phyloP scores from a whole-genome alignment of 2,888 invertebrate species.

The Diplolepis rosae region DNA sequence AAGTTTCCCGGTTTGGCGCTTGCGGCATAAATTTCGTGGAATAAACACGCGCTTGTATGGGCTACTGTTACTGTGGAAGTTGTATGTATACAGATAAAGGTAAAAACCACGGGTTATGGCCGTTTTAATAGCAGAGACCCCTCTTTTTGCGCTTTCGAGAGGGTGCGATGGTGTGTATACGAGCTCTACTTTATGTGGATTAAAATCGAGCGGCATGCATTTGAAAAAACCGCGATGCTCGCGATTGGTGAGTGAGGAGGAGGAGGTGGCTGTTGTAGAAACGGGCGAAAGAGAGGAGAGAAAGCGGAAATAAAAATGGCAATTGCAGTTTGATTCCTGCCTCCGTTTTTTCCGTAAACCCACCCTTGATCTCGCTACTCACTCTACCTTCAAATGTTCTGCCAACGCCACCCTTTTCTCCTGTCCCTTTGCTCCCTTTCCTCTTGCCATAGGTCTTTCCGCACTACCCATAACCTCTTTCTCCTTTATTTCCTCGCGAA shows the following conservation, averaged over 20 bases:
- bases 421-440: slow-evolving; percentile 39
- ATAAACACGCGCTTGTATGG: slow-evolving; percentile 39
- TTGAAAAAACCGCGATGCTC: slow-evolving; percentile 38
- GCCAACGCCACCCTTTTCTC: slow-evolving; percentile 46
- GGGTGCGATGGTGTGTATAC: slow-evolving; percentile 36
- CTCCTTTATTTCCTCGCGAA: slow-evolving; percentile 49
- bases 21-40: slow-evolving; percentile 47
- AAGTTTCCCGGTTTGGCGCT: slow-evolving; percentile 74
- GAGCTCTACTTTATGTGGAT: slow-evolving; percentile 58
- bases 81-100: slow-evolving; percentile 16
- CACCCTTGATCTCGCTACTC: slow-evolving; percentile 24
- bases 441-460: slow-evolving; percentile 37
- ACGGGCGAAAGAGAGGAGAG: slow-evolving; percentile 33
- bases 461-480: slow-evolving; percentile 41
- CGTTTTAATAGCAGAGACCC: slow-evolving; percentile 44
- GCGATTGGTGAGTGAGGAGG: slow-evolving; percentile 40
- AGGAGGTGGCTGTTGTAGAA: slow-evolving; percentile 39
- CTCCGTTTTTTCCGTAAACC: slow-evolving; percentile 39
- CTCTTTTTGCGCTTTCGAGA: slow-evolving; percentile 45
- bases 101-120: slow-evolving; percentile 41
- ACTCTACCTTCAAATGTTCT: slow-evolving; percentile 37
- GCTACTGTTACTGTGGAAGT: background rate
- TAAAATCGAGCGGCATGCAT: slow-evolving; percentile 58
- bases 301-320: slow-evolving; percentile 67
- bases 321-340: slow-evolving; percentile 68